Evolutionary conservation across 2,888 invertebrate species (phyloP), one percentile per base, ranked within the genome.

Genomic region (Tethea ocularis): DNA sequence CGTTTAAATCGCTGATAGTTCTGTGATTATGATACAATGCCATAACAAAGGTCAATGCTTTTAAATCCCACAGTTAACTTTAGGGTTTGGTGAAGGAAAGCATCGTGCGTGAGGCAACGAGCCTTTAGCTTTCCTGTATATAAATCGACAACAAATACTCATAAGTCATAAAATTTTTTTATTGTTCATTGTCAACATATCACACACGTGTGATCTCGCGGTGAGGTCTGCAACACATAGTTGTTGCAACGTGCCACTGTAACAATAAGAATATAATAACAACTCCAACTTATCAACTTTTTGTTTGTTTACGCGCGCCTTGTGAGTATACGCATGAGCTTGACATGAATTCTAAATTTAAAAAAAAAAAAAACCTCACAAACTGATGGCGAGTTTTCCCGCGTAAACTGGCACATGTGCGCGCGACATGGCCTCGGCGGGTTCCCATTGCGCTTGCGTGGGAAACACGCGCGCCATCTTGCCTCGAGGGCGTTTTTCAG

Each of bases 361-460:
- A 66, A n/a, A n/a, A 26, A 26, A 61, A 72, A 72, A 79, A 78
- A 78, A 80, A 80, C 78, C 77, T 74, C 70, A 75, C 68, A 62
- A 64, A 57, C 68, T 67, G 61, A 67, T 63, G 61, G 61, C 64
- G 53, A 74, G 82, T 80, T 87, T 89, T 89, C 86, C 86, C 87
- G 87, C 87, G 84, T 80, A 78, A 81, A 76, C 75, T 65, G 68
- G 80, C 86, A 89, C 91, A 91, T 89, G 88, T 89, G 89, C 76
- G 71, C 69, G 64, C 74, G 70, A 61, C 67, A 66, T 72, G 63
- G 67, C 65, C 67, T 66, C 73, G 63, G 67, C 65, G 69, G 70
- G 86, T 87, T 89, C 90, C 84, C 90, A 89, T 73, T 80, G 80
- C 80, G 82, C 82, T 67, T 78, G 85, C 91, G 90, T 91, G 91